Evolutionary conservation across 2,888 invertebrate genomes (phyloP).

Genomic region (Xestia ashworthii): DNA sequence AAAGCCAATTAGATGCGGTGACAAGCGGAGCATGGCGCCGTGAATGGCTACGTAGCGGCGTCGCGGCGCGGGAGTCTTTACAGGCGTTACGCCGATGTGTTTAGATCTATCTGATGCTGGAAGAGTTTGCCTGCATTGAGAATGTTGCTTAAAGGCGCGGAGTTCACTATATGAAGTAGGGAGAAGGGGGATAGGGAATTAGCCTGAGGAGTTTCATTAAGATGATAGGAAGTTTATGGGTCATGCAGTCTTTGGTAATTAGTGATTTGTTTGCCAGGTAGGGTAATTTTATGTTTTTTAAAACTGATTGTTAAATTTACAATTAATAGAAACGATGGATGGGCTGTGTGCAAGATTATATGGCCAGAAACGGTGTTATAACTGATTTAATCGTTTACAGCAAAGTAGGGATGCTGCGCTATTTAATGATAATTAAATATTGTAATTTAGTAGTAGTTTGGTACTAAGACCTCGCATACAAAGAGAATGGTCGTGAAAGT

Average conservation of each 20-base stretch:
- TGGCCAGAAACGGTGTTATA: too few species aligned
- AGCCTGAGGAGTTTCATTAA: too few species aligned
- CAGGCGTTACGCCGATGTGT: conserved; percentile 69
- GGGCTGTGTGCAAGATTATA: too few species aligned
- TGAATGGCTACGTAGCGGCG: conserved; percentile 73
- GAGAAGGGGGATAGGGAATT: not conserved
- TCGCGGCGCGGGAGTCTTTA: conserved; percentile 54
- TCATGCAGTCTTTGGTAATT: not conserved
- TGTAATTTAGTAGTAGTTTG: too few species aligned
- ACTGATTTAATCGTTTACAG: too few species aligned
- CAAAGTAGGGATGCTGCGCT: too few species aligned
- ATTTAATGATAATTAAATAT: too few species aligned
- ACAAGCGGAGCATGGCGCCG: conserved; percentile 78
- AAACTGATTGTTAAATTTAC: too few species aligned
- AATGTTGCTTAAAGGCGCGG: conserved; percentile 9
- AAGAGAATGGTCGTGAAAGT: too few species aligned
- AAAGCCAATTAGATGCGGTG: conserved; percentile 89
- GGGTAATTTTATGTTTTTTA: too few species aligned
- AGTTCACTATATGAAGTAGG: not conserved
- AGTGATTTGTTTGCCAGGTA: not conserved
- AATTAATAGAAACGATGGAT: too few species aligned
- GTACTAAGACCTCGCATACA: too few species aligned
- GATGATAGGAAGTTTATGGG: not conserved
- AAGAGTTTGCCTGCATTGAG: conserved; percentile 47
- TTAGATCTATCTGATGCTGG: conserved; percentile 61